phyloP scores from a whole-genome alignment of 1,140 invertebrate genomes.

The Trinorchestia longiramus region DNA sequence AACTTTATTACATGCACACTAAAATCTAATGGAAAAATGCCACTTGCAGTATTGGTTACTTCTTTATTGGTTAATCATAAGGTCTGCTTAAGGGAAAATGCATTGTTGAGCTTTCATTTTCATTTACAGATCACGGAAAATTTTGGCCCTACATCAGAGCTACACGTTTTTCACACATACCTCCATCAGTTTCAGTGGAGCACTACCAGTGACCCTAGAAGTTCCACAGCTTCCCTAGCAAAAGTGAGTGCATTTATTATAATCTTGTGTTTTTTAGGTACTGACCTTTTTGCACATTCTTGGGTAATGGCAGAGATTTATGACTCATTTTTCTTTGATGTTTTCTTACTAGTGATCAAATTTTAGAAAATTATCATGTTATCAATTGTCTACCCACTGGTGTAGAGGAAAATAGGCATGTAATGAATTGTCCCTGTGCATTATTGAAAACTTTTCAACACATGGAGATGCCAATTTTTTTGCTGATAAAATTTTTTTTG shows the following conservation, averaged over 20 bases:
- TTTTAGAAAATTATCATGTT: too few relatives aligned
- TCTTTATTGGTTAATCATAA: neutral
- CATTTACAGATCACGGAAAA: conserved; percentile 59
- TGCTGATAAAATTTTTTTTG: too few relatives aligned
- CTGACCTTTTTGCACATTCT: too few relatives aligned
- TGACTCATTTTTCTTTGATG: neutral
- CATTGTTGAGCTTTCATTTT: conserved; percentile 38
- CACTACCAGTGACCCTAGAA: conserved; percentile 10
- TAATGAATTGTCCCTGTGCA: too few relatives aligned
- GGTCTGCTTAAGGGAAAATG: neutral
- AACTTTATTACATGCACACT: neutral
- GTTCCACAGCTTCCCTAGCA: neutral
- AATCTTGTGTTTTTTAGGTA: neutral
- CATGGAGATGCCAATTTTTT: too few relatives aligned
- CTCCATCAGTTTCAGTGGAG: conserved; percentile 47
- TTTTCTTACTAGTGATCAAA: too few relatives aligned
- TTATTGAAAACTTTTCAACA: too few relatives aligned
- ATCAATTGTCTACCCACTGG: too few relatives aligned
- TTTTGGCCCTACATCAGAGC: conserved; percentile 65
- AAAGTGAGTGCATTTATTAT: neutral
- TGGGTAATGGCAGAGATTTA: neutral
- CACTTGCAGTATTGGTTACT: neutral
- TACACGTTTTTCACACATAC: conserved; percentile 62
- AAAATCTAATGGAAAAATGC: neutral
- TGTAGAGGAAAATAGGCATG: too few relatives aligned